phyloP scores from a whole-genome alignment of 2,113 vertebrate genomes.

The Chionis minor region DNA sequence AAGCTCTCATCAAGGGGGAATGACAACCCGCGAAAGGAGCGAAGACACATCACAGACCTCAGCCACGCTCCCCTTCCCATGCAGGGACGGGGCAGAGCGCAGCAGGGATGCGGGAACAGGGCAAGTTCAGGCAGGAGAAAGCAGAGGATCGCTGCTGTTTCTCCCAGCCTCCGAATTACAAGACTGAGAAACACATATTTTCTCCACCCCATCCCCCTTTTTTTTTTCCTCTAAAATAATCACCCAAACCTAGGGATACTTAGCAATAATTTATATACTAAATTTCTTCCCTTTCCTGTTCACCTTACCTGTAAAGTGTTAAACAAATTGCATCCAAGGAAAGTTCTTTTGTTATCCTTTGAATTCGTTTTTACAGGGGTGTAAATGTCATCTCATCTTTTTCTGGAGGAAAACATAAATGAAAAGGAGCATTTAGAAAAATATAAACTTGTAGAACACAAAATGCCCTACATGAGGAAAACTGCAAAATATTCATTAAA shows the following conservation, averaged over 20 bases:
- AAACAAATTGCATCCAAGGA: neutral
- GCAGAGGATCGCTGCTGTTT: neutral
- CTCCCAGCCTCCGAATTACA: neutral
- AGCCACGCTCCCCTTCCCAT: neutral
- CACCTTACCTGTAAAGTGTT: neutral
- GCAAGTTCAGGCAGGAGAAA: neutral
- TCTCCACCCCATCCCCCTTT: neutral
- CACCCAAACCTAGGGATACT: neutral
- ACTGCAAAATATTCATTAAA: neutral
- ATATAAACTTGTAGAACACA: neutral
- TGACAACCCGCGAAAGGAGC: neutral
- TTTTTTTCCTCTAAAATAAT: neutral
- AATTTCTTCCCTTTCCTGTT: neutral
- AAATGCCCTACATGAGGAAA: neutral
- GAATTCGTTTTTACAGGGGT: neutral
- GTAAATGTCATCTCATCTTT: neutral
- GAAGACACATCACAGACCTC: neutral
- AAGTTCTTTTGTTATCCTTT: neutral
- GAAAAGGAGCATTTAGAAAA: neutral
- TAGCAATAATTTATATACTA: neutral
- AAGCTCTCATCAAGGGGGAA: neutral
- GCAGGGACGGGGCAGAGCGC: neutral
- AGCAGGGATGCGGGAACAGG: neutral
- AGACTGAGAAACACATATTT: neutral
- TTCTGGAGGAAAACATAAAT: neutral